Evolutionary conservation across 1,140 invertebrate species (phyloP).

Genomic region (Drosophila sturtevanti): DNA sequence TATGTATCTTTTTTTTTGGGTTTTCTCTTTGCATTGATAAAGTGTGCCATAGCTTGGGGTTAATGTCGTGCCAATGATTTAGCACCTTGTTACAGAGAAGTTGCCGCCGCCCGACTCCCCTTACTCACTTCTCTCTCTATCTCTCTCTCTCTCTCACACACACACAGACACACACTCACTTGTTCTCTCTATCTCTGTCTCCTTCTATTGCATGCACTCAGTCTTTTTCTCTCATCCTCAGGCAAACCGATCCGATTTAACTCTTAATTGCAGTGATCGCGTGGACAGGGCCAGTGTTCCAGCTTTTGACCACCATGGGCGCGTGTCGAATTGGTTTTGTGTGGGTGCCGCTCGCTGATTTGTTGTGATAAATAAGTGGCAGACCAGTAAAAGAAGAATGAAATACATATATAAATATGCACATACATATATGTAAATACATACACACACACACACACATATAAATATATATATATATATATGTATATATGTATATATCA

Average conservation of each 20-base stretch:
- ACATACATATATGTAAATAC: background rate
- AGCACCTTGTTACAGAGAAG: conserved; percentile 79
- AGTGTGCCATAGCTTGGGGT: conserved; percentile 82
- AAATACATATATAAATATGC: background rate
- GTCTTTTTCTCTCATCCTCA: background rate
- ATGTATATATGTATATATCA: no score
- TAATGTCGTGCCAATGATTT: conserved; percentile 82
- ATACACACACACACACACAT: background rate
- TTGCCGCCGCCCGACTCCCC: background rate
- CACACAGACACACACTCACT: background rate
- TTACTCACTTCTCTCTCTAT: background rate
- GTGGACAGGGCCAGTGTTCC: conserved; percentile 58
- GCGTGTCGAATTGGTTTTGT: conserved; percentile 80
- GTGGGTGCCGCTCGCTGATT: conserved; percentile 77
- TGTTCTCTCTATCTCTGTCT: background rate
- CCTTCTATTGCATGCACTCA: no score
- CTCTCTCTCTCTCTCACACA: background rate
- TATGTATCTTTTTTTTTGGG: conserved; percentile 17
- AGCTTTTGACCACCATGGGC: conserved; percentile 58
- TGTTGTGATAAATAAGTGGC: conserved; percentile 81
- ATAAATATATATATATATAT: conserved; percentile 15
- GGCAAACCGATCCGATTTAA: conserved; percentile 49
- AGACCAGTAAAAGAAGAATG: conserved; percentile 37
- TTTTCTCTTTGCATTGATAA: conserved; percentile 72
- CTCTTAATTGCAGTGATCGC: conserved; percentile 78